These are phyloP conservation scores for Lepisosteus osseus DNA, from an alignment of 2,113 vertebrate genomes.

Conservation along the genomic window DNA sequence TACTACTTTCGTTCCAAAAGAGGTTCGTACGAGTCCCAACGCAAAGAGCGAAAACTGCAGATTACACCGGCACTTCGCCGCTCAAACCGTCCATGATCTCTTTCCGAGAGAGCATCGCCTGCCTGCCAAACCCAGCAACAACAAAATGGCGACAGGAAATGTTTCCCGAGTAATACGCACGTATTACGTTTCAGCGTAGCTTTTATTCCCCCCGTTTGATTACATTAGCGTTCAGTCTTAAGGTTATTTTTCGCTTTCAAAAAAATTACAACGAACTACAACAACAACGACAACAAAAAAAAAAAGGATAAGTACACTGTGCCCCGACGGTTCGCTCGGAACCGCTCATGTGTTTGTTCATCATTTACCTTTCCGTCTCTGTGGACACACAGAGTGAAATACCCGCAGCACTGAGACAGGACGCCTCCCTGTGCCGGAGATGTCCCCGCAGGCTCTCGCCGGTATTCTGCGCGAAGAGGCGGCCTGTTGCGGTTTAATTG, in stretches of 20 bases:
- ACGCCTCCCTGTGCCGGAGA: slow-evolving; percentile 24
- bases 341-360: slow-evolving; percentile 23
- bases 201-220: neutral
- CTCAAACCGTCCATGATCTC: slow-evolving; percentile 14
- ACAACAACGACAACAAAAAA: neutral
- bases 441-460: slow-evolving; percentile 33
- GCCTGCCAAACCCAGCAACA: slow-evolving; percentile 3
- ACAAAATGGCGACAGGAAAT: slow-evolving; percentile 28
- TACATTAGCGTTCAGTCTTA: slow-evolving; percentile 1
- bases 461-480: slow-evolving; percentile 15
- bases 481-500: slow-evolving; percentile 1
- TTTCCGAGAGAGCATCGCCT: neutral
- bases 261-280: too few relatives aligned
- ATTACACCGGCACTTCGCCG: neutral
- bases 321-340: slow-evolving; percentile 7
- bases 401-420: slow-evolving; percentile 41
- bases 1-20: too few relatives aligned
- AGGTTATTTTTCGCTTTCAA: neutral
- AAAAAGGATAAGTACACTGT: slow-evolving; percentile 5
- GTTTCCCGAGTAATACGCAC: slow-evolving; percentile 5
- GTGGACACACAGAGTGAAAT: slow-evolving; percentile 40
- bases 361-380: slow-evolving; percentile 47
- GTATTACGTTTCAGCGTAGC: neutral
- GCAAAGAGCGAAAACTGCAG: neutral
- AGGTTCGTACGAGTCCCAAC: neutral